phyloP scores from a whole-genome alignment of 2,113 vertebrate genomes.

The Chaenogobius annularis region DNA sequence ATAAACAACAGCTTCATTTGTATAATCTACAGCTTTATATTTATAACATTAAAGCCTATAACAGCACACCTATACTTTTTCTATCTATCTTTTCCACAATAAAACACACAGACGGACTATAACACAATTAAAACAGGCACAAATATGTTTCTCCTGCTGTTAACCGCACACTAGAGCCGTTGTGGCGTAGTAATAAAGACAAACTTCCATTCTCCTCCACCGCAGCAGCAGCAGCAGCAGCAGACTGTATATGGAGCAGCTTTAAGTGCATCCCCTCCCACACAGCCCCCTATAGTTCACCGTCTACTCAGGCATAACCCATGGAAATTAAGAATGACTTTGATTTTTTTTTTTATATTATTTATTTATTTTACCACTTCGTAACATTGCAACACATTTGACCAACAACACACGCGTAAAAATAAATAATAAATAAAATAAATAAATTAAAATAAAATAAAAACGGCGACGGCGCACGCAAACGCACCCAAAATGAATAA shows the following conservation, averaged over 20 bases:
- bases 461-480: too few species aligned
- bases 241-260: slow-evolving; percentile 28
- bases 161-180: not conserved
- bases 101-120: too few species aligned
- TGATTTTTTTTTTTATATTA: too few species aligned
- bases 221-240: slow-evolving; percentile 18
- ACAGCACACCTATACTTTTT: too few species aligned
- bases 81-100: too few species aligned
- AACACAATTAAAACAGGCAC: too few species aligned
- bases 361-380: not conserved
- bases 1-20: too few species aligned
- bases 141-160: not conserved
- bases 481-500: too few species aligned
- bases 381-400: not conserved
- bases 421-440: too few species aligned
- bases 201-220: slow-evolving; percentile 18
- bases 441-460: too few species aligned
- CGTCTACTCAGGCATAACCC: not conserved
- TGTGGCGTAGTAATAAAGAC: not conserved
- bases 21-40: too few species aligned
- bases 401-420: not conserved
- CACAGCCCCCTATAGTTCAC: slow-evolving; percentile 19
- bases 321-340: not conserved
- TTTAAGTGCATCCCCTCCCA: slow-evolving; percentile 19
- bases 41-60: too few species aligned